Conservation (phyloP, 2,797 vertebrate species). For the Hephaestus fuliginosus region DNA sequence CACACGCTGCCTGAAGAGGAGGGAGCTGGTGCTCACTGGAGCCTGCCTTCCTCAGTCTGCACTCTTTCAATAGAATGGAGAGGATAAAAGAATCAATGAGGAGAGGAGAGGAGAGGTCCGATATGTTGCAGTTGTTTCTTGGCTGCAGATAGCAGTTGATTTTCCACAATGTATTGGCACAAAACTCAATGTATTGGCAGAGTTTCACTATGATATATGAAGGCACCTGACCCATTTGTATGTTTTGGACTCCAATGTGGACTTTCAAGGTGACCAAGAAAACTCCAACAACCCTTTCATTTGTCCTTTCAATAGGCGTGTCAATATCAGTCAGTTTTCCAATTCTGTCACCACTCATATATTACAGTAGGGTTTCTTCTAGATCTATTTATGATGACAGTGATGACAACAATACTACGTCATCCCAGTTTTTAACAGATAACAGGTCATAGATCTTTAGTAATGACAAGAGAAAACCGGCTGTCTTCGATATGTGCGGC, state of each 20-base stretch:
- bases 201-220: constrained; percentile 62
- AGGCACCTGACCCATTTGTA: constrained; percentile 43
- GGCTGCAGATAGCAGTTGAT: constrained; percentile 41
- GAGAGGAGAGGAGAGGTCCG: constrained; percentile 15
- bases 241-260: constrained; percentile 49
- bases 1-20: constrained; percentile 76
- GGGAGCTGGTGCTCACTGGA: constrained; percentile 58
- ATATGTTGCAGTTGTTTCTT: constrained; percentile 40
- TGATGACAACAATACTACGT: constrained; percentile 42
- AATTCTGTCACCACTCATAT: constrained; percentile 38
- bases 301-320: constrained; percentile 45
- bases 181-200: constrained; percentile 61
- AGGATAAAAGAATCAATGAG: constrained; percentile 60
- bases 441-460: constrained; percentile 49
- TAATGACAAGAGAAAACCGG: constrained; percentile 25
- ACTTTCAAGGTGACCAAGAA: constrained; percentile 70
- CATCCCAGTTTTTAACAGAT: constrained; percentile 56
- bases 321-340: constrained; percentile 59
- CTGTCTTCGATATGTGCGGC: constrained; percentile 20
- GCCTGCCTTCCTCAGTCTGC: constrained; percentile 56
- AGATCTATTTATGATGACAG: constrained; percentile 39
- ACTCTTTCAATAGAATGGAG: constrained; percentile 38
- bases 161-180: constrained; percentile 53
- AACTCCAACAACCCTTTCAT: constrained; percentile 45
- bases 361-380: constrained; percentile 17